Evolutionary conservation across 2,113 vertebrate species (phyloP).

Genomic region (Chionomys nivalis): DNA sequence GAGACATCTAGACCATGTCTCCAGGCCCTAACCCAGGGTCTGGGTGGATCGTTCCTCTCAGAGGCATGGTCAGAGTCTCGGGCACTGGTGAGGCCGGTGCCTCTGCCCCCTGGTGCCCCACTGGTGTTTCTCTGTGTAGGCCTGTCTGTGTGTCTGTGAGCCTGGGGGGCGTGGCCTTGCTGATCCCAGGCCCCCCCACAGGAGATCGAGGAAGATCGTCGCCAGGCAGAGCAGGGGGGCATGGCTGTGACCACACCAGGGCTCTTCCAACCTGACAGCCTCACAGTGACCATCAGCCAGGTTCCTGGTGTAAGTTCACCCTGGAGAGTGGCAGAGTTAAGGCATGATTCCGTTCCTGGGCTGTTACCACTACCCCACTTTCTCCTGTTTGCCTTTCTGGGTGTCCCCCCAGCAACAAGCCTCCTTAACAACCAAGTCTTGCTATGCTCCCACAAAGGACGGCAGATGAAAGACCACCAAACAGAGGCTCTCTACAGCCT

Average conservation of each 20-base stretch:
- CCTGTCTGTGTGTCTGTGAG: conserved; percentile 55
- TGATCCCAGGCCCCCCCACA: conserved; percentile 77
- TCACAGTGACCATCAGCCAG: conserved; percentile 97
- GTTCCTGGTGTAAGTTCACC: conserved; percentile 89
- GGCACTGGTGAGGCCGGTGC: background rate
- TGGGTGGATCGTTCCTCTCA: background rate
- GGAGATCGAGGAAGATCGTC: conserved; percentile 98
- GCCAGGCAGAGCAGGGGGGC: conserved; percentile 93
- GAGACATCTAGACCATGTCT: background rate
- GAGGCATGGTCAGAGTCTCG: background rate
- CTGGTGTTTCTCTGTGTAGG: conserved; percentile 49
- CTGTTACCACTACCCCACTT: background rate
- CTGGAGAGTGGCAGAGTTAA: background rate
- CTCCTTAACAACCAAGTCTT: background rate
- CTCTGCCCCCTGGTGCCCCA: conserved; percentile 46
- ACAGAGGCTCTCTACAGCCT: background rate
- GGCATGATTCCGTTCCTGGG: background rate
- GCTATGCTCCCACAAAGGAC: background rate
- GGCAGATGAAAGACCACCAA: background rate
- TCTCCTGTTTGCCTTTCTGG: background rate
- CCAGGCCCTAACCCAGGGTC: background rate
- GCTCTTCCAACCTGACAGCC: conserved; percentile 90
- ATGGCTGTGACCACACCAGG: conserved; percentile 89
- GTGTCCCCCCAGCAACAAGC: background rate
- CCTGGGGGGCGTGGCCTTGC: conserved; percentile 46